Evolutionary conservation across 2,888 invertebrate genomes (phyloP).

Genomic region (Erebia ligea): DNA sequence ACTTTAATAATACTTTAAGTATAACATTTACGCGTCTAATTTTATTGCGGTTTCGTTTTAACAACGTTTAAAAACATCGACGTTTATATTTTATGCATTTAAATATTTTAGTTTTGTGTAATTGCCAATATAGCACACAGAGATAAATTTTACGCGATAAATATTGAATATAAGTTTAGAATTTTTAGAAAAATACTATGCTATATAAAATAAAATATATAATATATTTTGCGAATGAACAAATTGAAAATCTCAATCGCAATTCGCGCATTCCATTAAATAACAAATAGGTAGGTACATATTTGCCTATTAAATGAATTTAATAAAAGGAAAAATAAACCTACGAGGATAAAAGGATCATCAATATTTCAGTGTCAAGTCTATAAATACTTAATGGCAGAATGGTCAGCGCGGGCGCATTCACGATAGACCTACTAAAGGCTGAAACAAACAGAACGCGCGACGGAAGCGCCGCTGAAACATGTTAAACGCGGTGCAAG

Average conservation of each 20-base stretch:
- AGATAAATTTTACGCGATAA: not conserved
- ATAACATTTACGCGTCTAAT: not conserved
- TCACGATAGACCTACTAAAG: conserved; percentile 37
- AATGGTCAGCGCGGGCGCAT: conserved; percentile 33
- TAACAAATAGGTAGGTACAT: not conserved
- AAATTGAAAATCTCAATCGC: too few species aligned
- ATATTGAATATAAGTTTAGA: too few species aligned
- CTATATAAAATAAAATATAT: too few species aligned
- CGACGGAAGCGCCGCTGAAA: too few species aligned
- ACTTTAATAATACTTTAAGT: conserved; percentile 7
- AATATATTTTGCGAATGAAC: too few species aligned
- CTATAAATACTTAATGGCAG: conserved; percentile 36
- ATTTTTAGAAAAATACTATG: too few species aligned
- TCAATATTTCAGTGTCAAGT: conserved; percentile 33
- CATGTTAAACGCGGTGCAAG: too few species aligned
- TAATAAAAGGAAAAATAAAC: conserved; percentile 16
- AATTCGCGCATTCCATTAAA: too few species aligned
- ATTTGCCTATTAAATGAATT: not conserved
- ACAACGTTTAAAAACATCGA: not conserved
- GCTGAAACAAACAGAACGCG: too few species aligned
- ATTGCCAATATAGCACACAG: not conserved
- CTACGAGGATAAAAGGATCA: conserved; percentile 21
- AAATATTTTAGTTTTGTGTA: conserved; percentile 1
- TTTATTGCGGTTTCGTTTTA: not conserved
- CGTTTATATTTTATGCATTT: too few species aligned